Base-by-base conservation (phyloP, 2,888 invertebrate genomes). In the Zonitis immaculata region DNA sequence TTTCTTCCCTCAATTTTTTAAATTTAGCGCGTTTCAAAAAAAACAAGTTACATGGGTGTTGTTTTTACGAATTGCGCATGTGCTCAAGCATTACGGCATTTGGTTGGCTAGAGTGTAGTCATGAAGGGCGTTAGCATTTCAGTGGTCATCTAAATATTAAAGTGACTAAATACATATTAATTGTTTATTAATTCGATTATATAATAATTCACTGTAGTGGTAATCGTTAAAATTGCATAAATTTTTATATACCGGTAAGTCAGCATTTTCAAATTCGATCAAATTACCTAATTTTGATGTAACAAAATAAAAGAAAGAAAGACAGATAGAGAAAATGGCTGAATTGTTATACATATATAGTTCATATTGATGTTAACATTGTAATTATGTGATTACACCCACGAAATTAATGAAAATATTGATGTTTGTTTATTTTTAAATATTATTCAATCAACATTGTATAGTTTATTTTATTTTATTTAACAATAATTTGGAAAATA, bases 101-200 rank as follows among this genome's bases (percentile, higher is more conserved):
- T 44, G 64, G 54, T 57, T 35, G 35, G 66, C 59, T 65, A 59
- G 65, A 63, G 35, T 35, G 18, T 18, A 63, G 69, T 69, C 67
- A 70, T 67, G 70, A 68, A 69, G 69, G 69, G 70, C 69, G 70
- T 70, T 69, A 66, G 66, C 64, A 61, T 65, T 62, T 56, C 63
- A 58, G 62, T 64, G 62, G 64, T 64, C 60, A 57, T 62, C 60
- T 59, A 58, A 47, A 42, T 57, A 39, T 26, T 49, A 45, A 47
- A 54, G 20, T 28, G 14, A 47, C 25, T 42, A 50, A 26, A 44
- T 44, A 28, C 39, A 50, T 20, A 42, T 11, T 16, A 18, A 35
- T 35, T 35, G 14, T 35, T 9, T 18, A 35, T 35, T 35, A 35
- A 18, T 35, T 8, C 35, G 8, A 9, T 35, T 35, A 18, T 14